A percentile compares a stretch with the other conserved stretches of the same genome.
Evolutionary conservation across 2,113 vertebrate species (phyloP).

Genomic region (Thryonomys swinderianus): DNA sequence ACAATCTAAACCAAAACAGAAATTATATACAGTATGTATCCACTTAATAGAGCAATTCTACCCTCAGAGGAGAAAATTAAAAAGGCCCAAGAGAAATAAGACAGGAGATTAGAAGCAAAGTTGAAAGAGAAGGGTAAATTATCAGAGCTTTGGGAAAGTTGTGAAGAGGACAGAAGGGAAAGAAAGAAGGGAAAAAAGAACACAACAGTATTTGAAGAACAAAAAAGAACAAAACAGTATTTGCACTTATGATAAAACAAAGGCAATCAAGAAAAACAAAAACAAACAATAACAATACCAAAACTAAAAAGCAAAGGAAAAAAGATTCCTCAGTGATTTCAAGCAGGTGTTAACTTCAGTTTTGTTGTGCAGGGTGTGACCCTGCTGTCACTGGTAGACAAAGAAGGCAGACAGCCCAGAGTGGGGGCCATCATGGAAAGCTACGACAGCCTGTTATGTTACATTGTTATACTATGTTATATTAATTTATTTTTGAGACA

Average conservation of each 20-base stretch:
- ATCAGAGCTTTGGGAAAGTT: not conserved
- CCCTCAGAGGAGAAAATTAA: not conserved
- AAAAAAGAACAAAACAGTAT: not conserved
- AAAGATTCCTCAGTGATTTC: not conserved
- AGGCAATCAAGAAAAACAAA: not conserved
- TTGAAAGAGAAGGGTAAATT: not conserved
- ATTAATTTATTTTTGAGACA: not conserved
- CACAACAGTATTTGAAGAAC: not conserved
- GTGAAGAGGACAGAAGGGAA: not conserved
- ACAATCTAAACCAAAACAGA: not conserved
- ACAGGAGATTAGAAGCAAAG: not conserved
- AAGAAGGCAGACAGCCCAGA: not conserved
- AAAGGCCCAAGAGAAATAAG: not conserved
- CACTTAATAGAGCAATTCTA: not conserved
- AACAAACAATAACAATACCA: not conserved
- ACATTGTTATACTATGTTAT: not conserved
- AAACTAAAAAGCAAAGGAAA: not conserved
- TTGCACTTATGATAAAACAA: not conserved
- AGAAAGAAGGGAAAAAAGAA: not conserved
- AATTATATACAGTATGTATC: not conserved
- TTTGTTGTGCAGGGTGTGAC: not conserved
- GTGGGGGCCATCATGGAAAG: not conserved
- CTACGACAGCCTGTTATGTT: not conserved
- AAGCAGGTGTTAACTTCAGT: not conserved
- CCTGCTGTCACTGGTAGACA: not conserved